Conservation (phyloP, 2,113 vertebrate genomes). For the Anguilla rostrata region DNA sequence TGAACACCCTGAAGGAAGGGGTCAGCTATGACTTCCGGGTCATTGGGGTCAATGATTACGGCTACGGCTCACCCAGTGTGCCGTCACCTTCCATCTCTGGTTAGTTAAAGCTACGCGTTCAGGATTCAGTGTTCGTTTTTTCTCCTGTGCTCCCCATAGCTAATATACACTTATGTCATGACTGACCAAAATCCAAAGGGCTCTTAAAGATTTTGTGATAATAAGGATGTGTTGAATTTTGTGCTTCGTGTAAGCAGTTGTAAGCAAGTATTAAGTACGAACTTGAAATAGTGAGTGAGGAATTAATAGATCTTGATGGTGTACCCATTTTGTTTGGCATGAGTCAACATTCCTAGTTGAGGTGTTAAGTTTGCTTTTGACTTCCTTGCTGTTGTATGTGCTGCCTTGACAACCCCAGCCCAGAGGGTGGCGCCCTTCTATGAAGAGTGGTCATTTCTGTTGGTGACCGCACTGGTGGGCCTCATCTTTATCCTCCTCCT, state of each 20-base stretch:
- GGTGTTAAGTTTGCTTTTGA: neutral
- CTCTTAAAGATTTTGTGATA: neutral
- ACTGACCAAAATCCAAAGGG: neutral
- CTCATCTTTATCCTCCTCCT: conserved; percentile 97
- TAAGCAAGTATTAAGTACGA: no score
- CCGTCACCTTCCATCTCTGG: conserved; percentile 96
- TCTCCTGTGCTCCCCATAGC: neutral
- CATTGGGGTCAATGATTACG: conserved; percentile 94
- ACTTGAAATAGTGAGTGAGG: neutral
- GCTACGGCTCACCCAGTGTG: conserved; percentile 90
- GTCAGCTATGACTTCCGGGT: conserved; percentile 96
- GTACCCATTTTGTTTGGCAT: neutral
- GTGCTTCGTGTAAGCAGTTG: neutral
- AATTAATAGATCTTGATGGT: neutral
- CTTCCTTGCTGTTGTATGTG: neutral
- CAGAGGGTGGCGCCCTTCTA: conserved; percentile 94
- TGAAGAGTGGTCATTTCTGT: conserved; percentile 98
- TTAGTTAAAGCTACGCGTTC: conserved; percentile 39
- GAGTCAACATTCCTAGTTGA: neutral
- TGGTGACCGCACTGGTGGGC: conserved; percentile 91
- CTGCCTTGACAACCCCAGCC: conserved; percentile 65
- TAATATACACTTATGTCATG: neutral
- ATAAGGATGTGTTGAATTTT: neutral
- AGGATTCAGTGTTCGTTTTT: neutral
- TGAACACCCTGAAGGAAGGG: conserved; percentile 89